Percentiles rank a stretch among this genome's conserved stretches.
Evolutionary conservation across 2,888 invertebrate genomes (phyloP).

Genomic region (Strigamia maritima): DNA sequence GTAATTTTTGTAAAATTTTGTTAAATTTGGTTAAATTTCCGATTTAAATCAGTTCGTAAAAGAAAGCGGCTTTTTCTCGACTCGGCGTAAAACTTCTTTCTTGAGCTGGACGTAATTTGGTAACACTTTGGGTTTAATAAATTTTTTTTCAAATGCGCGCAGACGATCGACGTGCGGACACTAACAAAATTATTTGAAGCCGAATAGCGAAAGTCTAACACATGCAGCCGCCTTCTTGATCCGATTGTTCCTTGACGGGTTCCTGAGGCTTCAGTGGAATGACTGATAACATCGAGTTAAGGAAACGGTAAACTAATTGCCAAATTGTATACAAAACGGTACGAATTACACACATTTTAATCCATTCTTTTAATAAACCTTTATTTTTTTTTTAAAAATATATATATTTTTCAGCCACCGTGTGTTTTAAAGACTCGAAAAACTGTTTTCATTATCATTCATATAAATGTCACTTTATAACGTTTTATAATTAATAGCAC

Average conservation of each 20-base stretch:
- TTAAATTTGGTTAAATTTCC: neutral
- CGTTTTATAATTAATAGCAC: too few relatives aligned
- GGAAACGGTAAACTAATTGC: neutral
- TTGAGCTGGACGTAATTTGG: constrained; percentile 22
- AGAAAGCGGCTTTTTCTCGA: constrained; percentile 6
- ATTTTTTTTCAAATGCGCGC: constrained; percentile 8
- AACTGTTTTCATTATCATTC: too few relatives aligned
- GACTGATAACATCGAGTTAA: constrained; percentile 38
- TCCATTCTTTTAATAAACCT: neutral
- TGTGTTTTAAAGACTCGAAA: neutral
- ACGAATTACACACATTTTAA: neutral
- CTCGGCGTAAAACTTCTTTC: constrained; percentile 8
- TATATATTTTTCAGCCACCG: constrained; percentile 12
- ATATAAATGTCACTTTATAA: too few relatives aligned
- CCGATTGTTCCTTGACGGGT: constrained; percentile 63
- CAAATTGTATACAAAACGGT: too few relatives aligned
- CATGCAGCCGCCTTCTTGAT: constrained; percentile 77
- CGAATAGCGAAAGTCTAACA: constrained; percentile 58
- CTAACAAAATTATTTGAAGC: neutral
- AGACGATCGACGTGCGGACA: neutral
- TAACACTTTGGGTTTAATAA: constrained; percentile 1
- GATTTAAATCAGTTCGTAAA: neutral
- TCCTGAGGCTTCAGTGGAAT: constrained; percentile 43
- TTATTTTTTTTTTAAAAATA: neutral
- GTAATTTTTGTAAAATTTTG: neutral